Evolutionary conservation across 2,113 vertebrate genomes (phyloP), one percentile per base, ranked within the genome.

Genomic region (Dissostichus mawsoni): DNA sequence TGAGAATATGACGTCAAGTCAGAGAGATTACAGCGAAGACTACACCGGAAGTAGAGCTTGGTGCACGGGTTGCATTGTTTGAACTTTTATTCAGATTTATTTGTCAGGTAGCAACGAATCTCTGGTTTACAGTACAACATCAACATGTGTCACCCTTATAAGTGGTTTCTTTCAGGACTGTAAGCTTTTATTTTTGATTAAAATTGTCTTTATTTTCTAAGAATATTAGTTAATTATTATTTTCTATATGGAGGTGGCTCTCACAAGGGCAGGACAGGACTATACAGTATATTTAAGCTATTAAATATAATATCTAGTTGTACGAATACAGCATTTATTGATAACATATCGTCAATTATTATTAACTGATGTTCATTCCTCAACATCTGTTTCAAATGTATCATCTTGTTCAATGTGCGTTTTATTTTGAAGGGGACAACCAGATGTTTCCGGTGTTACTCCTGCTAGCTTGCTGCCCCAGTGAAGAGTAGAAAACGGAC

Each of bases 1-100:
- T 90, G 88, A 92, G 84, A 91, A 89, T 55, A 59, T 83, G 74
- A 80, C 61, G 84, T 92, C 79, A 90, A 89, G 81, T 36, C 29
- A 48, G 62, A 82, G 1, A 68, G 2, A 72, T 44, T 83, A 55
- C 29, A 69, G 50, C 18, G 0, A 23, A 23, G 7, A 67, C 53
- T n/a, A 47, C 3, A 82, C 78, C 79, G 87, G 91, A 92, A 88
- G 58, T 68, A 33, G 29, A 58, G 1, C 20, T 25, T 18, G 14
- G 44, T 6, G 65, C 17, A 1, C 18, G 58, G 8, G 44, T 52
- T 6, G 65, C 17, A 1, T 20, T 63, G 8, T 8, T 18, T n/a
- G 44, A 77, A 58, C 29, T 44, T 82, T 55, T 8, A 41, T 53
- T 76, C 53, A 3, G 29, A n/a, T 48, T 4, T 14, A 14, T 71